Conservation (phyloP, 2,797 vertebrate genomes). For the Huso huso region DNA sequence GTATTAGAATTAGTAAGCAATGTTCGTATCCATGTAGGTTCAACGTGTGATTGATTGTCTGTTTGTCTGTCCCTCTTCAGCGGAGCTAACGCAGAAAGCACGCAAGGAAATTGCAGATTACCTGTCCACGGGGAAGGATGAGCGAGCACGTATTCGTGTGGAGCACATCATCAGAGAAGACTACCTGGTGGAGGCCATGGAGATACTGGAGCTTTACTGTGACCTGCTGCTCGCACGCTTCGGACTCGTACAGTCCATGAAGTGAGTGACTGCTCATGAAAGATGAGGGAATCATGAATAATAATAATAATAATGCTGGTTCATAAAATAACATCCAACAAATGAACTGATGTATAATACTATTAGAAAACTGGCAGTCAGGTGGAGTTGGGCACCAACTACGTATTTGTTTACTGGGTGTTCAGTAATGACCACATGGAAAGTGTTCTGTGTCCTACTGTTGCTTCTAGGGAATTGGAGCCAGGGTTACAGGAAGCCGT, state of each 20-base stretch:
- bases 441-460: background rate
- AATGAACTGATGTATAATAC: no score
- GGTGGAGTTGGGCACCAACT: no score
- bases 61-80: slow-evolving; percentile 46
- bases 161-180: slow-evolving; percentile 98
- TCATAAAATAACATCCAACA: no score
- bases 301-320: no score
- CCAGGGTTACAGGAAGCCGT: slow-evolving; percentile 90
- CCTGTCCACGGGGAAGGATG: slow-evolving; percentile 86
- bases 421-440: no score
- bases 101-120: slow-evolving; percentile 98
- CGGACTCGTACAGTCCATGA: slow-evolving; percentile 95
- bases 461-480: slow-evolving; percentile 77
- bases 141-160: slow-evolving; percentile 91
- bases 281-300: no score
- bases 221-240: slow-evolving; percentile 88
- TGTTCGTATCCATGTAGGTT: background rate
- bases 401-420: no score
- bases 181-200: slow-evolving; percentile 98
- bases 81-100: slow-evolving; percentile 91
- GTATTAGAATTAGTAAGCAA: no score
- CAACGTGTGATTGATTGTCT: background rate
- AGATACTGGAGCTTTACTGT: slow-evolving; percentile 95
- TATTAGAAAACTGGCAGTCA: no score
- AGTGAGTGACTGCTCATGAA: slow-evolving; percentile 58